Percentiles rank a stretch among this genome's conserved stretches.
Evolutionary conservation across 2,113 vertebrate species (phyloP).

Genomic region (Alethe diademata): DNA sequence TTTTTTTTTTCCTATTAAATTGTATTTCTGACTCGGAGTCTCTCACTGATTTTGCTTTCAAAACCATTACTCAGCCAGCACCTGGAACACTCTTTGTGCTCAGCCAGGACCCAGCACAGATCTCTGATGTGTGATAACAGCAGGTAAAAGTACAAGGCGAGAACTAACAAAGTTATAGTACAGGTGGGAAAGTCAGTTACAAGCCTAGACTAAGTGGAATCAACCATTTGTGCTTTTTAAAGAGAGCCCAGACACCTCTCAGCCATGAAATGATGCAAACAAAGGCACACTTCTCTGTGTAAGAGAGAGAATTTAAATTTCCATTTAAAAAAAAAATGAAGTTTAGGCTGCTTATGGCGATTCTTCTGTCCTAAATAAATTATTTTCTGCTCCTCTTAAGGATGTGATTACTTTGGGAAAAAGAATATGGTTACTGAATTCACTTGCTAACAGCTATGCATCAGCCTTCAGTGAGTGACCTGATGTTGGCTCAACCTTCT

Average conservation of each 20-base stretch:
- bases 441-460: not conserved
- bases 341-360: not conserved
- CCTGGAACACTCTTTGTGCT: accelerated
- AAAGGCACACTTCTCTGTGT: not conserved
- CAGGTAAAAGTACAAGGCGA: not conserved
- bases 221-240: not conserved
- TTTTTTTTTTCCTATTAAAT: too few relatives aligned
- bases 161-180: not conserved
- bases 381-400: not conserved
- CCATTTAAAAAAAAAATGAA: not conserved
- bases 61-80: not conserved
- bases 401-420: not conserved
- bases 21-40: too few relatives aligned
- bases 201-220: not conserved
- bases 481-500: not conserved
- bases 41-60: too few relatives aligned
- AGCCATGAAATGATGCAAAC: not conserved
- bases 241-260: not conserved
- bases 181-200: not conserved
- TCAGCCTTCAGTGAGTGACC: not conserved
- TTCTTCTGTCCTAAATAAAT: not conserved
- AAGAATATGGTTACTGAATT: not conserved
- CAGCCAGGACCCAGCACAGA: not conserved
- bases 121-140: not conserved
- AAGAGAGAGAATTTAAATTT: not conserved